Percentiles rank a stretch among this genome's conserved stretches.
Conservation (phyloP, 2,113 vertebrate species). For the rabbit (Oryctolagus cuniculus) region mOryCun1.1 NC_091433.1:100234501-100235000, state of each 20-base stretch:
- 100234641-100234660: not conserved
- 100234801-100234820: not conserved
- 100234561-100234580: not conserved
- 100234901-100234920: no score
- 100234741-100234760: not conserved
- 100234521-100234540: not conserved
- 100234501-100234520: not conserved
- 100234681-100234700: not conserved
- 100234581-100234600: not conserved
- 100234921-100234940: no score
- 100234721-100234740: not conserved
- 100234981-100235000: no score
- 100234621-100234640: not conserved
- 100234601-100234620: not conserved
- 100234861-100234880: not conserved
- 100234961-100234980: no score
- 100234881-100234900: not conserved
- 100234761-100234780: not conserved
- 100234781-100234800: not conserved
- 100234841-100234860: not conserved
- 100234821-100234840: conserved; percentile 61
- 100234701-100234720: not conserved
- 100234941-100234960: no score
- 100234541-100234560: not conserved
- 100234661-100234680: not conserved